These are phyloP conservation scores for Rhyacichthys aspro DNA, from an alignment of 2,797 vertebrate species.

Conservation along the genomic window DNA sequence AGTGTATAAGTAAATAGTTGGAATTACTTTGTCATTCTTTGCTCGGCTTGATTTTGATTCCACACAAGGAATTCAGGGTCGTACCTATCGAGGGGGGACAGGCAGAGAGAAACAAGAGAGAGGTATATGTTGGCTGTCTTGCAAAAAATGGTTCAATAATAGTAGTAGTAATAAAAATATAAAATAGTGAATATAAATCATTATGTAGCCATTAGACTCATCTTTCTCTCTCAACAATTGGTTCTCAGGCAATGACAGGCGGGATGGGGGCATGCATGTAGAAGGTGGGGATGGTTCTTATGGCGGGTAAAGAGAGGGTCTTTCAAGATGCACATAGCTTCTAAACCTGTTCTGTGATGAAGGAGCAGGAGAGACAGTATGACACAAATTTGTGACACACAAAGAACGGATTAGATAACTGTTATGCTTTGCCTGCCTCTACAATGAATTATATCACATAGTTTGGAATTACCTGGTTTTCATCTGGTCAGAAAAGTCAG, in stretches of 20 bases:
- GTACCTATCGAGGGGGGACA: slow-evolving; percentile 88
- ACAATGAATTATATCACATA: no score
- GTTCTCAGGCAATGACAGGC: slow-evolving; percentile 72
- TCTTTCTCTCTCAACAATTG: slow-evolving; percentile 74
- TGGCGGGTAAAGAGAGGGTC: slow-evolving; percentile 74
- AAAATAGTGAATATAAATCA: slow-evolving; percentile 59
- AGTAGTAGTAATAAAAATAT: slow-evolving; percentile 50
- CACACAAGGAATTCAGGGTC: slow-evolving; percentile 89
- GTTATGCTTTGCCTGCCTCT: no score
- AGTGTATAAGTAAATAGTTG: slow-evolving; percentile 79
- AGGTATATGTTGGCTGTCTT: slow-evolving; percentile 80
- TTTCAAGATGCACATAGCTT: slow-evolving; percentile 4
- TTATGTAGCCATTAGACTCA: slow-evolving; percentile 65
- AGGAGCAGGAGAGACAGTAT: slow-evolving; percentile 1
- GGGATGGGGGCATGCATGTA: slow-evolving; percentile 73
- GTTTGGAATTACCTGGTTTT: no score
- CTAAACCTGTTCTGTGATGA: background rate
- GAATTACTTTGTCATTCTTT: slow-evolving; percentile 90
- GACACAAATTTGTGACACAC: background rate
- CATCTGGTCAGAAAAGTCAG: no score
- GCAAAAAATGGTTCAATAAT: slow-evolving; percentile 73
- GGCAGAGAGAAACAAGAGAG: slow-evolving; percentile 83
- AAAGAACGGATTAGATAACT: no score
- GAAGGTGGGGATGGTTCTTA: slow-evolving; percentile 51
- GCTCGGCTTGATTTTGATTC: slow-evolving; percentile 91